Percentiles rank a stretch among this genome's conserved stretches.
Evolutionary conservation across 2,113 vertebrate species (phyloP).

Genomic region (mouse (Mus musculus)): GRCm39 chr2:157596501-157597000

Average conservation of each 20-base stretch:
- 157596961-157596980: not conserved
- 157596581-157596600: constrained; percentile 54
- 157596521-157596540: not conserved
- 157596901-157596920: not conserved
- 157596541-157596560: not conserved
- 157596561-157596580: not conserved
- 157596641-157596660: not conserved
- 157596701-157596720: not conserved
- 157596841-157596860: constrained; percentile 21
- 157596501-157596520: constrained; percentile 5
- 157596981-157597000: constrained; percentile 27
- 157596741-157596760: not conserved
- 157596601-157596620: not conserved
- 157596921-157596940: constrained; percentile 24
- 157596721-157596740: not conserved
- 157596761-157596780: not conserved
- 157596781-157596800: constrained; percentile 17
- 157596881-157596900: not conserved
- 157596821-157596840: not conserved
- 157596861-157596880: not conserved
- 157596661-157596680: not conserved
- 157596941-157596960: not conserved
- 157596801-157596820: not conserved
- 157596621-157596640: not conserved
- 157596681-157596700: not conserved